phyloP scores from a whole-genome alignment of 2,888 invertebrate species.

The Pogonocherus hispidulus region DNA sequence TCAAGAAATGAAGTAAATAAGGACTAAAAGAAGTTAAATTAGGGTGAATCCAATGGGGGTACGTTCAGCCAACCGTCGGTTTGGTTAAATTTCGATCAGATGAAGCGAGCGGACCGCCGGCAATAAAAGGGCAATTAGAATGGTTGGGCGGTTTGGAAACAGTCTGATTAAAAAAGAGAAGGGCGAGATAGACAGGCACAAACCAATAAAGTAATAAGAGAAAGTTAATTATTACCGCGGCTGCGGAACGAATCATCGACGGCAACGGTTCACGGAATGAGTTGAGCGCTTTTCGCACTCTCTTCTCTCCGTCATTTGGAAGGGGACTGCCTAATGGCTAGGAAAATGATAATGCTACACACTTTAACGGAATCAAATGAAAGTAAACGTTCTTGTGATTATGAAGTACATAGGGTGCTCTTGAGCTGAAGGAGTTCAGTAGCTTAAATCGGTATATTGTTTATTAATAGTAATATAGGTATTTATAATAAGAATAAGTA shows the following conservation, averaged over 20 bases:
- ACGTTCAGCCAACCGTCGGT: conserved; percentile 56
- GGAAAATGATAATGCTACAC: conserved; percentile 47
- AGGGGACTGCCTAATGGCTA: conserved; percentile 46
- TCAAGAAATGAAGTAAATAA: conserved; percentile 53
- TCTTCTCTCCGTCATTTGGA: too few species aligned
- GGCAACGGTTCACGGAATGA: conserved; percentile 17
- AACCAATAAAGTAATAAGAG: conserved; percentile 69
- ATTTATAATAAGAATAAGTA: too few species aligned
- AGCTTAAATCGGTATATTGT: too few species aligned
- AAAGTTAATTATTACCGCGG: conserved; percentile 66
- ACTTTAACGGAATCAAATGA: conserved; percentile 3
- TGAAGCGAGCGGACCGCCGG: conserved; percentile 65
- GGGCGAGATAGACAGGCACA: conserved; percentile 67
- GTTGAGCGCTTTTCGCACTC: conserved; percentile 18
- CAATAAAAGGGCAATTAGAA: conserved; percentile 68
- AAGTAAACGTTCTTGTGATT: conserved; percentile 12
- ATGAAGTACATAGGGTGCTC: not conserved
- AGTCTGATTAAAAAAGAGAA: conserved; percentile 69
- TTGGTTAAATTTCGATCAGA: conserved; percentile 66
- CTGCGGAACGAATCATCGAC: conserved; percentile 37
- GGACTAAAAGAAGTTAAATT: conserved; percentile 61
- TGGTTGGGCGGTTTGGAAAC: conserved; percentile 67
- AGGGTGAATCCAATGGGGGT: conserved; percentile 49
- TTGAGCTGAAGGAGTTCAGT: not conserved
- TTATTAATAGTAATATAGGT: too few species aligned